These are phyloP conservation scores for Drosophila peninsularis DNA, from an alignment of 2,888 invertebrate genomes.

Conservation along the genomic window DNA sequence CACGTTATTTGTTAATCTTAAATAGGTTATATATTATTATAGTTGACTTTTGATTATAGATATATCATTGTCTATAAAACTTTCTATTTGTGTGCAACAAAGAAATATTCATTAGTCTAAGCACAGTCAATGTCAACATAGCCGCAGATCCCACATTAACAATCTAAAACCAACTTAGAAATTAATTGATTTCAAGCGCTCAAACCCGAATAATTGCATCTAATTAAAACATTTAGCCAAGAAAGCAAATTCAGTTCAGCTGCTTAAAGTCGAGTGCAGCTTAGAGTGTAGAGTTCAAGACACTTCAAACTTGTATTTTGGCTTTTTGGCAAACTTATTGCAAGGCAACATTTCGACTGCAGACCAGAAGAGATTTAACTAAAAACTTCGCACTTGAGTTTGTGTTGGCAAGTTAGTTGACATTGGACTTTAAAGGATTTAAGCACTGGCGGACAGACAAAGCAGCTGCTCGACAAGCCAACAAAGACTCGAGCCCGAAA, in stretches of 20 bases:
- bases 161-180: neutral
- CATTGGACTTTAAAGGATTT: conserved; percentile 4
- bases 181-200: conserved; percentile 1
- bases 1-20: too few species aligned
- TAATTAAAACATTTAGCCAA: neutral
- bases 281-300: neutral
- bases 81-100: too few species aligned
- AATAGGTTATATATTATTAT: too few species aligned
- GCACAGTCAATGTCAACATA: too few species aligned
- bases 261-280: neutral
- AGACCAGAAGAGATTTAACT: neutral
- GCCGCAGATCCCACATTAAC: neutral
- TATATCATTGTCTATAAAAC: too few species aligned
- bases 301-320: neutral
- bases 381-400: conserved; percentile 1
- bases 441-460: neutral
- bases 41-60: too few species aligned
- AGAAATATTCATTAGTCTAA: too few species aligned
- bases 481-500: neutral
- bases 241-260: neutral
- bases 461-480: neutral
- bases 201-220: neutral
- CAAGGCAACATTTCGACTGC: neutral
- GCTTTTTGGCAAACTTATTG: conserved; percentile 1
- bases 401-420: conserved; percentile 3